Base-by-base conservation (phyloP, 2,113 vertebrate species). In the Phrynosoma blainvillii region DNA sequence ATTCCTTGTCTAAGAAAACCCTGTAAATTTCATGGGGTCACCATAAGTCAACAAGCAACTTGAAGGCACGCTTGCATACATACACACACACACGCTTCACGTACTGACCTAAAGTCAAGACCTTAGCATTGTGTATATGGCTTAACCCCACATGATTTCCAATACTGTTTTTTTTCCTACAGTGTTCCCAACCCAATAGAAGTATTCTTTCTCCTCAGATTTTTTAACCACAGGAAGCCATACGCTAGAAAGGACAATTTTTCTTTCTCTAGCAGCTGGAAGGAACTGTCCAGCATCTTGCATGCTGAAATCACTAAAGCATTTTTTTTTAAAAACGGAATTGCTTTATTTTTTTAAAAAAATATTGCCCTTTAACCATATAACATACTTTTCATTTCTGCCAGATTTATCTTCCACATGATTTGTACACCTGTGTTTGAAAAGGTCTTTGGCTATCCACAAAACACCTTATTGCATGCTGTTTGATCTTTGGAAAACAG, bases 221-320 rank as follows among this genome's bases (percentile, higher is more conserved):
- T 62, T 75, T 89, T 82, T 87, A 18, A 4, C 54, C n/a, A 3
- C 36, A 78, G 78, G 56, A 89, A 84, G 16, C 21, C 1, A 0
- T 62, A 2, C 42, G 6, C 6, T 2, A 56, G 42, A 13, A 74
- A 16, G 16, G 74, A 1, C 87, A 79, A 42, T 13, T 0, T 0
- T 54, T 1, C 13, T 82, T n/a, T 78, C 87, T 87, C 66, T 73
- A 87, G 70, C 14, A 42, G 70, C 83, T 30, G 27, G 62, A 88
- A 84, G 94, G 94, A 96, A 84, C 93, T 93, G 93, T 95, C 93
- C 92, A 94, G 93, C 92, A 68, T 89, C 89, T 91, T 40, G 71
- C 14, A 1, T 87, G 90, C 92, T 95, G 92, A 94, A 92, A 1
- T 27, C 36, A 82, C 59, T 82, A 42, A 81, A 65, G 47, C 54